These are phyloP conservation scores for Standfussiana lucernea DNA, from an alignment of 2,888 invertebrate species.

Conservation along the genomic window DNA sequence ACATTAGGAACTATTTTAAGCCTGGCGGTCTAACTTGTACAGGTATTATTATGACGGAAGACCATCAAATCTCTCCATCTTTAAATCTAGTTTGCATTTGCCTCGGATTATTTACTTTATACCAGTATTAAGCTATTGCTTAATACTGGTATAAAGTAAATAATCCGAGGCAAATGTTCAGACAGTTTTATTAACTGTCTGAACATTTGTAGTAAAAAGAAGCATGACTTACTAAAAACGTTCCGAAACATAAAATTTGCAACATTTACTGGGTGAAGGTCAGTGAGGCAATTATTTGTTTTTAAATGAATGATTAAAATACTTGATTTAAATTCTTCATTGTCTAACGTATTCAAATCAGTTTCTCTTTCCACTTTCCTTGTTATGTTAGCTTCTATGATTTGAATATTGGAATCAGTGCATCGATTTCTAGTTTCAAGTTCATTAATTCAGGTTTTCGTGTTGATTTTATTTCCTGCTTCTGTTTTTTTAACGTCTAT, in stretches of 20 bases:
- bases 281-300: constrained; percentile 34
- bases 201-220: constrained; percentile 41
- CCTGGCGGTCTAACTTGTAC: background rate
- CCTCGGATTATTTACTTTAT: constrained; percentile 19
- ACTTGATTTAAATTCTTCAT: constrained; percentile 38
- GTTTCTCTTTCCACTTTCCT: constrained; percentile 59
- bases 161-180: constrained; percentile 14
- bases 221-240: constrained; percentile 18
- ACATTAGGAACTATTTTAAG: background rate
- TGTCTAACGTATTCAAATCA: constrained; percentile 46
- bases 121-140: constrained; percentile 4
- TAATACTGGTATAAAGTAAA: constrained; percentile 18
- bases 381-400: constrained; percentile 15
- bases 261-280: constrained; percentile 46
- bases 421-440: constrained; percentile 53
- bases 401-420: constrained; percentile 59
- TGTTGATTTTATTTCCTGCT: constrained; percentile 7
- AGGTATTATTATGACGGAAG: background rate
- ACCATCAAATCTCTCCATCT: background rate
- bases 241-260: constrained; percentile 37
- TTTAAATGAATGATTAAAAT: constrained; percentile 33
- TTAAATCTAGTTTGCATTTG: constrained; percentile 15
- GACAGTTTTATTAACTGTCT: too few species aligned
- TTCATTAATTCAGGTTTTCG: constrained; percentile 31
- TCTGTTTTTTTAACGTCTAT: background rate